These are phyloP conservation scores for Cynodonichthys magdalenae DNA, from an alignment of 2,797 vertebrate species.

Conservation along the genomic window DNA sequence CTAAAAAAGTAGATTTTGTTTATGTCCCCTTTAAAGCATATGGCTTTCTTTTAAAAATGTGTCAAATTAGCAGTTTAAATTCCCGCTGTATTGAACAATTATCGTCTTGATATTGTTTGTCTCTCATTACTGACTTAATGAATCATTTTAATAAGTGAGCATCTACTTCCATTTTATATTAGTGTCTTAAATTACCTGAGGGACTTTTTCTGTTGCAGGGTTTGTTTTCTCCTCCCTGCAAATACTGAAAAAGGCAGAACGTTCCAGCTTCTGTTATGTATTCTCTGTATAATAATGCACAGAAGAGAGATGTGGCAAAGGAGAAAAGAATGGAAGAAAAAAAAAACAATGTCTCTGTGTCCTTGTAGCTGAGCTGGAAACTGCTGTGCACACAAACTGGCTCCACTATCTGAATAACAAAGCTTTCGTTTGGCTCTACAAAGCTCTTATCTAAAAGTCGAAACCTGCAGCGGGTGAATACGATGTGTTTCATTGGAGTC, in stretches of 20 bases:
- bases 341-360: conserved; percentile 52
- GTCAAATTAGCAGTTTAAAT: not conserved
- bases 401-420: conserved; percentile 55
- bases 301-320: conserved; percentile 10
- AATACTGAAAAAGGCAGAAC: conserved; percentile 9
- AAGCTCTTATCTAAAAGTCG: conserved; percentile 52
- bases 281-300: conserved; percentile 20
- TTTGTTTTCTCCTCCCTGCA: not conserved
- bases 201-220: not conserved
- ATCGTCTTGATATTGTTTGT: not conserved
- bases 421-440: conserved; percentile 26
- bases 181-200: not conserved
- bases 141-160: not conserved
- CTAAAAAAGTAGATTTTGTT: too few species aligned
- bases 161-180: not conserved
- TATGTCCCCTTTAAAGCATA: too few species aligned
- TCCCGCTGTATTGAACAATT: not conserved
- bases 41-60: too few species aligned
- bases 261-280: conserved; percentile 10
- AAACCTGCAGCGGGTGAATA: conserved; percentile 51
- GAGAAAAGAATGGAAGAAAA: conserved; percentile 34
- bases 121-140: not conserved
- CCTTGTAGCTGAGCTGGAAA: conserved; percentile 64
- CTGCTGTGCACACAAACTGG: conserved; percentile 52
- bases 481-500: conserved; percentile 47